phyloP scores from a whole-genome alignment of 2,888 invertebrate species.

The Dicyrtomina minuta region DNA sequence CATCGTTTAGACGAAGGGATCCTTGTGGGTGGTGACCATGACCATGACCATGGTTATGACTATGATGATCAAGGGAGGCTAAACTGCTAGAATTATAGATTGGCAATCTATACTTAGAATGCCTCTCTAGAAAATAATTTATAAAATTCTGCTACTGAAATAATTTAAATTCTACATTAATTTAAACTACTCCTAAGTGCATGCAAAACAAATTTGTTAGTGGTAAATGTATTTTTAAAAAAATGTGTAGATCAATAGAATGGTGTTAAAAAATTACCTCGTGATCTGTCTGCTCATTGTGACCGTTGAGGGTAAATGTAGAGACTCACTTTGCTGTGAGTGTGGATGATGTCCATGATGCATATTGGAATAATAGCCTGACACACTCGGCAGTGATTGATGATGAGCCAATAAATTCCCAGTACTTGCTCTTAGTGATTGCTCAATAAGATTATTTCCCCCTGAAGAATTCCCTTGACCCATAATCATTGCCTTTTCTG shows the following conservation, averaged over 20 bases:
- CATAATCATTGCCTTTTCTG: slow-evolving; percentile 27
- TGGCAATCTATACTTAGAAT: slow-evolving; percentile 16
- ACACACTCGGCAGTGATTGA: slow-evolving; percentile 38
- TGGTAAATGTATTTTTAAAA: no score
- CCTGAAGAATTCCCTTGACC: slow-evolving; percentile 15
- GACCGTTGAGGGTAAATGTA: slow-evolving; percentile 3
- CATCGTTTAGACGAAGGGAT: slow-evolving; percentile 38
- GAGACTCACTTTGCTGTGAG: slow-evolving; percentile 34
- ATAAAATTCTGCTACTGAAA: no score
- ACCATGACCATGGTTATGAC: slow-evolving; percentile 33
- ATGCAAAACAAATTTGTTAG: no score
- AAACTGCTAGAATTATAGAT: slow-evolving; percentile 27
- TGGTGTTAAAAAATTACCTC: slow-evolving; percentile 24
- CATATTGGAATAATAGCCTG: slow-evolving; percentile 18
- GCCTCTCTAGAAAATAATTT: slow-evolving; percentile 16
- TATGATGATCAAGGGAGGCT: slow-evolving; percentile 19
- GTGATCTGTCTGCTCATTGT: slow-evolving; percentile 31
- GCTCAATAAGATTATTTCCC: slow-evolving; percentile 37
- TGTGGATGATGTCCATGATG: slow-evolving; percentile 35
- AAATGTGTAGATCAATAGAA: no score
- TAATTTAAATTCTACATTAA: no score
- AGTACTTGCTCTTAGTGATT: slow-evolving; percentile 20
- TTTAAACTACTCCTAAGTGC: no score
- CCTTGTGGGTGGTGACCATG: slow-evolving; percentile 39
- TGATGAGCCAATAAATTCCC: slow-evolving; percentile 16